A percentile compares a stretch with the other conserved stretches of the same genome.
phyloP scores from a whole-genome alignment of 2,797 vertebrate species.

The Sus cebifrons region DNA sequence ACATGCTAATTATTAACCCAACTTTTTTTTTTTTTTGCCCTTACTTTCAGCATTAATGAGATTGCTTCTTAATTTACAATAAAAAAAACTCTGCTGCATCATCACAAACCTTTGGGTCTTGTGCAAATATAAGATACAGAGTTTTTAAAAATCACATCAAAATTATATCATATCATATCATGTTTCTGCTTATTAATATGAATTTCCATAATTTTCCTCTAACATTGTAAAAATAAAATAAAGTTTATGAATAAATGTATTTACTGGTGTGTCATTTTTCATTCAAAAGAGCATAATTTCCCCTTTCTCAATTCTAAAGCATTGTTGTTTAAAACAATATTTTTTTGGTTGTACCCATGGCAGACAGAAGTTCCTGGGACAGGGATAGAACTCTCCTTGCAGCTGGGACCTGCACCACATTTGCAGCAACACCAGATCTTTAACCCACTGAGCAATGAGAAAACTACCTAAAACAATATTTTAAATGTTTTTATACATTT shows the following conservation, averaged over 20 bases:
- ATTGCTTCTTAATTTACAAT: not conserved
- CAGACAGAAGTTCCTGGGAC: too few species aligned
- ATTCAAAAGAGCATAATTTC: not conserved
- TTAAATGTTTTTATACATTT: not conserved
- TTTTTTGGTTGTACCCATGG: not conserved
- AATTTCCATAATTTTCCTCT: slow-evolving; percentile 40
- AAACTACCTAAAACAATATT: not conserved
- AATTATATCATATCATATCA: not conserved
- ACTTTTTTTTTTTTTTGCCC: not conserved
- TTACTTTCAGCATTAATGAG: not conserved
- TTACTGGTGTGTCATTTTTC: not conserved
- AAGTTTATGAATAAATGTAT: not conserved
- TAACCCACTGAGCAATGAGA: too few species aligned
- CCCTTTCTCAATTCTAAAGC: not conserved
- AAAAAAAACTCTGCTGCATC: not conserved
- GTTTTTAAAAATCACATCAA: too few species aligned
- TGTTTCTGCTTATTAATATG: not conserved
- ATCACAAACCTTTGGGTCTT: not conserved
- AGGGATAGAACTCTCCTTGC: too few species aligned
- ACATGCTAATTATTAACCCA: not conserved
- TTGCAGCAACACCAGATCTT: too few species aligned
- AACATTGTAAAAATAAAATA: not conserved
- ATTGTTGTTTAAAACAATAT: not conserved
- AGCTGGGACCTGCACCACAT: too few species aligned
- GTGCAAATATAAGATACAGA: too few species aligned